These are phyloP conservation scores for Osedax fenrisi DNA, from an alignment of 2,888 invertebrate species.

Conservation along the genomic window DNA sequence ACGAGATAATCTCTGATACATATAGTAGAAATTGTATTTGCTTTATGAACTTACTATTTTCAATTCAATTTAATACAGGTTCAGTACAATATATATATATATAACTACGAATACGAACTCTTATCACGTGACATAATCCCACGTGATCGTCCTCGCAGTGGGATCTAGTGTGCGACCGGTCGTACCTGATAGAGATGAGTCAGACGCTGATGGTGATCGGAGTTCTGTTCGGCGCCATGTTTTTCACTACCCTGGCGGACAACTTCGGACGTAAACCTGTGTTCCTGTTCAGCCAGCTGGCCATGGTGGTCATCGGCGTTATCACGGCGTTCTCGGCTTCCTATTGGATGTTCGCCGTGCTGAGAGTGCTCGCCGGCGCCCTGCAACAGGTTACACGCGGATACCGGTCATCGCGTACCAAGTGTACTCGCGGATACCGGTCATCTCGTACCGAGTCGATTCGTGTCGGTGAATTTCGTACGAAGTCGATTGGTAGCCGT, in stretches of 20 bases:
- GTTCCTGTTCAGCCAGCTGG: slow-evolving; percentile 37
- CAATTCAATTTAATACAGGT: too few relatives aligned
- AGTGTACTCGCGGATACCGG: too few relatives aligned
- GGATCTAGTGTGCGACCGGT: slow-evolving; percentile 38
- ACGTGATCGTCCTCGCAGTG: slow-evolving; percentile 33
- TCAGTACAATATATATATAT: too few relatives aligned
- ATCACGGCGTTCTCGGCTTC: slow-evolving; percentile 35
- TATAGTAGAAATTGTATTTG: too few relatives aligned
- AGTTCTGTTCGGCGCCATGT: slow-evolving; percentile 38
- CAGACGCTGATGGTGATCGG: slow-evolving; percentile 38
- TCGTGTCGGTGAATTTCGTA: background rate
- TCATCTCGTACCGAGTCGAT: background rate
- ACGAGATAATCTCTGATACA: too few relatives aligned
- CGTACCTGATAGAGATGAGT: slow-evolving; percentile 35
- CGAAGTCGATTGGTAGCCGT: background rate
- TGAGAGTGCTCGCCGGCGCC: slow-evolving; percentile 37
- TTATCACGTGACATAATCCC: too few relatives aligned
- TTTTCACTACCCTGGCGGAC: slow-evolving; percentile 37
- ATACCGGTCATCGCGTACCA: background rate
- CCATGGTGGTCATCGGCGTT: slow-evolving; percentile 35
- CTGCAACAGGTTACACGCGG: slow-evolving; percentile 37
- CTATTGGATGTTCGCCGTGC: slow-evolving; percentile 36
- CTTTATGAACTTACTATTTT: too few relatives aligned
- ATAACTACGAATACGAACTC: too few relatives aligned
- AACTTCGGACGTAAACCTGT: slow-evolving; percentile 37